These are phyloP conservation scores for Centropyge bicolor DNA, from an alignment of 2,797 vertebrate species.

Conservation along the genomic window DNA sequence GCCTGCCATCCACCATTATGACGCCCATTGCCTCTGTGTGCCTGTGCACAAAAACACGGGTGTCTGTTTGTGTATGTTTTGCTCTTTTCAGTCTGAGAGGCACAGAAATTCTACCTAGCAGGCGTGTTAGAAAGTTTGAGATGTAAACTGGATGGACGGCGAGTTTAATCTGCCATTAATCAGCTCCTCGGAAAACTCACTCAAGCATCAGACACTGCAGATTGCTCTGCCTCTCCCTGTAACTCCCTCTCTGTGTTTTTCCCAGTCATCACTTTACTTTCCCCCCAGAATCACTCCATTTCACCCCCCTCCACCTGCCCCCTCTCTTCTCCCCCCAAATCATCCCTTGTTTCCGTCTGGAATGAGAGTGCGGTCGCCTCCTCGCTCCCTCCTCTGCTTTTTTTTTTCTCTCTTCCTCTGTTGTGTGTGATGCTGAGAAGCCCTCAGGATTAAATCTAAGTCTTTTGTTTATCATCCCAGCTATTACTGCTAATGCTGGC, in stretches of 20 bases:
- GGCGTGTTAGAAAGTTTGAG: conserved; percentile 73
- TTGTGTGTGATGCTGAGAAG: conserved; percentile 80
- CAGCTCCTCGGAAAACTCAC: conserved; percentile 91
- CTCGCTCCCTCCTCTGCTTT: conserved; percentile 6
- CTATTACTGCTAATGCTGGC: conserved; percentile 83
- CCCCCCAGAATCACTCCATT: conserved; percentile 46
- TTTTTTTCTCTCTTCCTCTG: conserved; percentile 50
- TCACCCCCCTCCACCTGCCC: conserved; percentile 64
- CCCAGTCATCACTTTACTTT: conserved; percentile 63
- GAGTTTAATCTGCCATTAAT: conserved; percentile 90
- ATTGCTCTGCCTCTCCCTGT: conserved; percentile 81
- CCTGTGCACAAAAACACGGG: conserved; percentile 42
- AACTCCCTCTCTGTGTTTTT: conserved; percentile 35
- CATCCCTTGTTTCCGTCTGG: conserved; percentile 37
- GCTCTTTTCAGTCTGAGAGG: conserved; percentile 42
- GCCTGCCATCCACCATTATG: conserved; percentile 52
- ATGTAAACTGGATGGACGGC: conserved; percentile 84
- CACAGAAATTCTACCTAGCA: conserved; percentile 60
- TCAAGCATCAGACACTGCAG: conserved; percentile 91
- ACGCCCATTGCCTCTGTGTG: conserved; percentile 35
- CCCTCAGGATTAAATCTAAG: conserved; percentile 84
- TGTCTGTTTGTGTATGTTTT: conserved; percentile 42
- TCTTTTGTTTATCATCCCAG: conserved; percentile 85
- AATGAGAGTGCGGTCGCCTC: conserved; percentile 8
- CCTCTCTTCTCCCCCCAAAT: conserved; percentile 19